Evolutionary conservation across 1,140 invertebrate genomes (phyloP).

Genomic region (Drusus annulatus): DNA sequence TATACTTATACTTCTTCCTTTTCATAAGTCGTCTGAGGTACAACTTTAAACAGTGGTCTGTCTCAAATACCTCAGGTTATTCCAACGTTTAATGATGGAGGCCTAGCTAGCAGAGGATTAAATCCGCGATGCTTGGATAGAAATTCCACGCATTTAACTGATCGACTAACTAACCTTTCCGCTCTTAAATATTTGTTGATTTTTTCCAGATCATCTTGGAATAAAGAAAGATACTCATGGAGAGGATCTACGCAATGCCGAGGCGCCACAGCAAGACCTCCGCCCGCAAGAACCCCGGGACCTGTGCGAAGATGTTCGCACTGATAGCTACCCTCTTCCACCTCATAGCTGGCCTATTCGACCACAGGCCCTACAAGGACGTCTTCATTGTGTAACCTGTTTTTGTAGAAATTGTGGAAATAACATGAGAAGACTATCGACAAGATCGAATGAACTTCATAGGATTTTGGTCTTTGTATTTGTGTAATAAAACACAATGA

Average conservation of each 20-base stretch:
- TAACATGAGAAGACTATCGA: neutral
- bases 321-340: conserved; percentile 18
- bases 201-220: no score
- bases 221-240: neutral
- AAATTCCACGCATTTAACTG: no score
- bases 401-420: neutral
- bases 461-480: neutral
- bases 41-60: no score
- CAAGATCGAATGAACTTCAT: neutral
- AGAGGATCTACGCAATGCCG: conserved; percentile 1
- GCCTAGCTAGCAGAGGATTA: no score
- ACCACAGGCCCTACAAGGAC: conserved; percentile 39
- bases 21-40: no score
- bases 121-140: no score
- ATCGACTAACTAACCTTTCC: no score
- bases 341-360: conserved; percentile 37
- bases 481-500: no score
- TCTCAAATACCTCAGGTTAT: no score
- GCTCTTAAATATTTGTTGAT: no score
- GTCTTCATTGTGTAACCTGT: conserved; percentile 36
- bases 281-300: conserved; percentile 29
- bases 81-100: no score
- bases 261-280: conserved; percentile 17
- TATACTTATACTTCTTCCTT: no score
- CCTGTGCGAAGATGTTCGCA: conserved; percentile 18